These are phyloP conservation scores for Poeciliopsis infans DNA, from an alignment of 2,797 vertebrate species.

Conservation along the genomic window DNA sequence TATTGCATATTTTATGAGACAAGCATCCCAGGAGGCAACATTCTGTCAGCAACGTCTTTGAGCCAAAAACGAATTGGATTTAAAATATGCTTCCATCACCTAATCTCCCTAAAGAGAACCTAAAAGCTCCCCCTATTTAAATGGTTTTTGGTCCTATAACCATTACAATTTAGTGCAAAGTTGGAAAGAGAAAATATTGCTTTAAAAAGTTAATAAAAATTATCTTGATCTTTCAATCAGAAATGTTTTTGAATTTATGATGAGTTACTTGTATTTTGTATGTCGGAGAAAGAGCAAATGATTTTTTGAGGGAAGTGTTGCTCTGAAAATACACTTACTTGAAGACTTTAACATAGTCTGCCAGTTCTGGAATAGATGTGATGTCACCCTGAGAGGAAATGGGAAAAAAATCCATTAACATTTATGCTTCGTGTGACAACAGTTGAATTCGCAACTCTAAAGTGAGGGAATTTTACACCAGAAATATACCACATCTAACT, in stretches of 20 bases:
- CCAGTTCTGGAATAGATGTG: constrained; percentile 98
- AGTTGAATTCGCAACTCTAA: neutral
- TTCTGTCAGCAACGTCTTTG: constrained; percentile 63
- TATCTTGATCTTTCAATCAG: constrained; percentile 29
- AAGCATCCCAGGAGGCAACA: constrained; percentile 45
- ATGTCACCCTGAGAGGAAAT: constrained; percentile 90
- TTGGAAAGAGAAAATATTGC: constrained; percentile 41
- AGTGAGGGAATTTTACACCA: neutral
- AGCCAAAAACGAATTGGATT: constrained; percentile 57
- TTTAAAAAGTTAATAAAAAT: constrained; percentile 23
- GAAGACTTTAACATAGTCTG: constrained; percentile 98
- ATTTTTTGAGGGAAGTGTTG: neutral
- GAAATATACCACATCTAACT: neutral
- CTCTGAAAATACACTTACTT: constrained; percentile 88
- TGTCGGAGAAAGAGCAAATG: neutral
- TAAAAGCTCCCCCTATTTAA: constrained; percentile 43
- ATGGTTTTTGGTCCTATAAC: constrained; percentile 41
- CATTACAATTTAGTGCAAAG: constrained; percentile 28
- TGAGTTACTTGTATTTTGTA: constrained; percentile 7
- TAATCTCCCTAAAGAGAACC: constrained; percentile 46
- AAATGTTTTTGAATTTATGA: constrained; percentile 24
- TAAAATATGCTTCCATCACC: constrained; percentile 46
- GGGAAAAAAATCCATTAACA: constrained; percentile 16
- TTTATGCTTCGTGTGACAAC: neutral
- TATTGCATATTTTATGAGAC: constrained; percentile 62